These are phyloP conservation scores for Ips typographus DNA, from an alignment of 1,140 invertebrate species.

Conservation along the genomic window DNA sequence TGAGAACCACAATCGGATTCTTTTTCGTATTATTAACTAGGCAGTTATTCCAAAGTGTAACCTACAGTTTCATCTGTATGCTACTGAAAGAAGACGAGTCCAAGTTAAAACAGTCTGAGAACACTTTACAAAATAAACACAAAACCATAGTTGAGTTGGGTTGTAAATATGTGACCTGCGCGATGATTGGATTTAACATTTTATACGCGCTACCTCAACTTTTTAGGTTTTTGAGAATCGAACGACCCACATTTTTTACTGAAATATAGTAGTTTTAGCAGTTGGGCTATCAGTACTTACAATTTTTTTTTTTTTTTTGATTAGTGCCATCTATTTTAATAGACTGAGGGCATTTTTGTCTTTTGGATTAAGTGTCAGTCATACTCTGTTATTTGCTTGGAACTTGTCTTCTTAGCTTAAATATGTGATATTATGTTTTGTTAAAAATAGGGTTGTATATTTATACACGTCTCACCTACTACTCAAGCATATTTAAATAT, in stretches of 20 bases:
- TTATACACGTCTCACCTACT: too few species aligned
- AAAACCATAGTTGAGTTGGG: conserved; percentile 76
- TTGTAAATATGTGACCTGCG: conserved; percentile 79
- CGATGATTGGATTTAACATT: conserved; percentile 73
- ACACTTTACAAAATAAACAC: conserved; percentile 64
- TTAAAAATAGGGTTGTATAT: too few species aligned
- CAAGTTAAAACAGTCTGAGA: conserved; percentile 61
- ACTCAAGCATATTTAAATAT: too few species aligned
- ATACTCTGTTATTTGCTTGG: too few species aligned
- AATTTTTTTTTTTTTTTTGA: neutral
- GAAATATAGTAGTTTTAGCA: conserved; percentile 66
- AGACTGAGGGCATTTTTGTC: too few species aligned
- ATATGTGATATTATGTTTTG: too few species aligned
- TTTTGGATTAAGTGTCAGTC: too few species aligned
- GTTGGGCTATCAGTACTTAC: too few species aligned
- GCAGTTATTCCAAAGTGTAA: conserved; percentile 67
- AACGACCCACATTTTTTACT: conserved; percentile 79
- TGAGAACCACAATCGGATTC: conserved; percentile 75
- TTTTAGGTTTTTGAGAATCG: conserved; percentile 74
- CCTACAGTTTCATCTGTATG: conserved; percentile 69
- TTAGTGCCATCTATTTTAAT: neutral
- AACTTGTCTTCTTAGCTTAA: too few species aligned
- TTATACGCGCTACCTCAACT: conserved; percentile 76
- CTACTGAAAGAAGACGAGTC: conserved; percentile 66
- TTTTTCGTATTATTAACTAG: conserved; percentile 68